Evolutionary conservation across 2,888 invertebrate genomes (phyloP).

Genomic region (Agrochola lychnidis): DNA sequence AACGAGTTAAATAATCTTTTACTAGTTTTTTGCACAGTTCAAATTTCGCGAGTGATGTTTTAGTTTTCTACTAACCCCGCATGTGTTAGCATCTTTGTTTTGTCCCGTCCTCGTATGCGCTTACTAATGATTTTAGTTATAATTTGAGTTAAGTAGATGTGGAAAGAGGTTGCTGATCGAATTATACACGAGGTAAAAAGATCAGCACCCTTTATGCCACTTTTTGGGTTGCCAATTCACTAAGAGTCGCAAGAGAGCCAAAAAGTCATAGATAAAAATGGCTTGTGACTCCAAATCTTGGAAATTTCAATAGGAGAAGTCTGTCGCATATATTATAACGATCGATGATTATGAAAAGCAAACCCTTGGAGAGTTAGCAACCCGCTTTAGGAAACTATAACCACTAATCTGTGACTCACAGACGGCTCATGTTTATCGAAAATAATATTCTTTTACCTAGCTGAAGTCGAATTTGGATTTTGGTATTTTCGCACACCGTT

Average conservation of each 20-base stretch:
- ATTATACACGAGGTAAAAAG: slow-evolving; percentile 5
- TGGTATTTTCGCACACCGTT: slow-evolving; percentile 23
- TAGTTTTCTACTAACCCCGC: slow-evolving; percentile 61
- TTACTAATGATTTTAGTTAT: slow-evolving; percentile 52
- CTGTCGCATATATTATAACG: not conserved
- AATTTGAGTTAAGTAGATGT: slow-evolving; percentile 48
- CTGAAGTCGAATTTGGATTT: slow-evolving; percentile 1
- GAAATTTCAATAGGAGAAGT: not conserved
- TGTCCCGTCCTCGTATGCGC: slow-evolving; percentile 76
- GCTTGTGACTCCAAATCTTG: not conserved
- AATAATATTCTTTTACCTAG: slow-evolving; percentile 4
- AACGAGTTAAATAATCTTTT: slow-evolving; percentile 18
- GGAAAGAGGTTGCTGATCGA: slow-evolving; percentile 37
- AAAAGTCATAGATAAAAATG: not conserved
- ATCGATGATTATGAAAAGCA: not conserved
- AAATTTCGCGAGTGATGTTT: slow-evolving; percentile 40
- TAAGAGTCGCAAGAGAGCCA: slow-evolving; percentile 1
- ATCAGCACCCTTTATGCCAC: slow-evolving; percentile 42
- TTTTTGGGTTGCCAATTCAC: slow-evolving; percentile 36
- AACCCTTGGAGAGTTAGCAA: slow-evolving; percentile 18
- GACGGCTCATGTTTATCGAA: not conserved
- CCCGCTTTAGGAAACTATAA: slow-evolving; percentile 27
- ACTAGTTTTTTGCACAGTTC: slow-evolving; percentile 52
- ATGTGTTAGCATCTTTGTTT: slow-evolving; percentile 68
- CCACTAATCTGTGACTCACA: not conserved